phyloP scores from a whole-genome alignment of 1,140 invertebrate genomes.

The Zaprionus lachaisei region DNA sequence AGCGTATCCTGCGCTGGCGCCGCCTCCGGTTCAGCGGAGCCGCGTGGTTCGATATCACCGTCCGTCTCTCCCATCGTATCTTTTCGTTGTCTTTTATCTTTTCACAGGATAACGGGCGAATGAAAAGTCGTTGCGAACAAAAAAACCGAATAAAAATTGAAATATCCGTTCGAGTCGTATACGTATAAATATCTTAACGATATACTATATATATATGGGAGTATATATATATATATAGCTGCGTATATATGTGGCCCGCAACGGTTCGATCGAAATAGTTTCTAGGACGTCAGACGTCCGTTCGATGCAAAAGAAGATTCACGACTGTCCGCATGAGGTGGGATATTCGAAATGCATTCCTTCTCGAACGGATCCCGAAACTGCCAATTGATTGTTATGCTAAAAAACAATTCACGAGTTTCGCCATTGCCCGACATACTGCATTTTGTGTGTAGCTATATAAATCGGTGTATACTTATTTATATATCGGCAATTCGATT shows the following conservation, averaged over 20 bases:
- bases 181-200: conserved; percentile 43
- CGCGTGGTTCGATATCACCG: conserved; percentile 72
- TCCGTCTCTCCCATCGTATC: conserved; percentile 79
- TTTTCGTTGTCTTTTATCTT: conserved; percentile 44
- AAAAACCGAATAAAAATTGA: conserved; percentile 60
- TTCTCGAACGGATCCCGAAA: conserved; percentile 61
- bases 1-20: conserved; percentile 72
- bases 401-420: conserved; percentile 57
- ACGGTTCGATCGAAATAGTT: conserved; percentile 75
- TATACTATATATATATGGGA: conserved; percentile 28
- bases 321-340: conserved; percentile 77
- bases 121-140: conserved; percentile 48
- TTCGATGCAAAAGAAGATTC: conserved; percentile 79
- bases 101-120: conserved; percentile 58
- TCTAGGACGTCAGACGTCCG: conserved; percentile 78
- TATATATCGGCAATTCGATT: conserved; percentile 28
- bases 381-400: conserved; percentile 60
- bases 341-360: conserved; percentile 70
- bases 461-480: conserved; percentile 19
- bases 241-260: conserved; percentile 49
- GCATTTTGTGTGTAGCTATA: conserved; percentile 16
- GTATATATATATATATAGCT: conserved; percentile 27
- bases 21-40: conserved; percentile 74
- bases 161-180: conserved; percentile 54
- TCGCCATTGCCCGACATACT: conserved; percentile 53